Conservation (phyloP, 92 coral and sea anemone species). For the Palythoa caribaeorum region DNA sequence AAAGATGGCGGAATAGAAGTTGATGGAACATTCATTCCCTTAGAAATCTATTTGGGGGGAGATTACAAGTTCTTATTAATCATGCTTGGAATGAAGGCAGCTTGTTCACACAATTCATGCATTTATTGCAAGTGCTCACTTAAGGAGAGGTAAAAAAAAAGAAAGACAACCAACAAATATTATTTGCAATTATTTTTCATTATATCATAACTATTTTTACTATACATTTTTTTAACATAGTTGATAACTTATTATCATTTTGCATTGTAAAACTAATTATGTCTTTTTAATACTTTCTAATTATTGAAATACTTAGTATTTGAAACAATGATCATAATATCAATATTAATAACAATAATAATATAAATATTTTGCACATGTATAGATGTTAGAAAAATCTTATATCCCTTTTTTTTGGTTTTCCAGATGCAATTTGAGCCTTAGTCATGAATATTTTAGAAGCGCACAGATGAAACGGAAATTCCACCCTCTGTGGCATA, state of each 20-base stretch:
- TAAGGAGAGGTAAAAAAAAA: background rate
- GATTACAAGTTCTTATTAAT: background rate
- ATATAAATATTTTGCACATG: too few relatives aligned
- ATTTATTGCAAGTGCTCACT: conserved; percentile 14
- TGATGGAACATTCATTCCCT: background rate
- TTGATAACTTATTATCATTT: background rate
- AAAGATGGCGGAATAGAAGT: background rate
- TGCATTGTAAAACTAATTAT: background rate
- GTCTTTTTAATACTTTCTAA: background rate
- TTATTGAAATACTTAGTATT: too few relatives aligned
- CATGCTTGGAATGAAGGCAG: background rate
- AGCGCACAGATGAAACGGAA: background rate
- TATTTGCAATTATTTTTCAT: background rate
- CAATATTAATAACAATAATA: too few relatives aligned
- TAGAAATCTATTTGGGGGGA: background rate
- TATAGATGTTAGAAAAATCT: background rate
- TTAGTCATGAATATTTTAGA: background rate
- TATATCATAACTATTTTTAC: too few relatives aligned
- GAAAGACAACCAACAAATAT: background rate
- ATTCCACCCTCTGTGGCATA: conserved; percentile 2
- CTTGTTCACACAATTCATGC: background rate
- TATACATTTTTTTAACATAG: background rate
- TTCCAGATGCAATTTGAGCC: background rate
- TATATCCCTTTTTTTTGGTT: background rate
- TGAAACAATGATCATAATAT: too few relatives aligned